phyloP scores from a whole-genome alignment of 2,113 vertebrate genomes.

The Daphoenositta chrysoptera region DNA sequence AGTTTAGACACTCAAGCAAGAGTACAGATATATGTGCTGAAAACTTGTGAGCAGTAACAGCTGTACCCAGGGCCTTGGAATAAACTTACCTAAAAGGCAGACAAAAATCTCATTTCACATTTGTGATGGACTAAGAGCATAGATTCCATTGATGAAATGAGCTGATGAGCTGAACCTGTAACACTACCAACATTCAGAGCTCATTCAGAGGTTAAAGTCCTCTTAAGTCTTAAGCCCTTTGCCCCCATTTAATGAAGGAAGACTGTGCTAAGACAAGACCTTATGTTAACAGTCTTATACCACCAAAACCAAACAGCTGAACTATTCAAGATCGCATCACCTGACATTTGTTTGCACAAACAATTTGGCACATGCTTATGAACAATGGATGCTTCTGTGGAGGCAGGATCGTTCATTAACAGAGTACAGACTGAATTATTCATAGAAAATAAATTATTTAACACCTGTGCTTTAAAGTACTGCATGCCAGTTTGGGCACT shows the following conservation, averaged over 20 bases:
- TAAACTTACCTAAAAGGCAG: background rate
- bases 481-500: background rate
- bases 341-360: slow-evolving; percentile 9
- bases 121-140: background rate
- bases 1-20: background rate
- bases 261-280: background rate
- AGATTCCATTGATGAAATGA: background rate
- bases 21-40: background rate
- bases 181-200: background rate
- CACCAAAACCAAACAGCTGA: background rate
- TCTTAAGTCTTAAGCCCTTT: background rate
- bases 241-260: background rate
- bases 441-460: slow-evolving; percentile 56
- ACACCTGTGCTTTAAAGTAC: background rate
- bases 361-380: background rate
- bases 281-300: background rate
- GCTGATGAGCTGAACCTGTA: background rate
- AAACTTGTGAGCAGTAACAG: background rate
- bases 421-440: slow-evolving; percentile 20
- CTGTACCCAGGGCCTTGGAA: background rate
- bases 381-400: background rate
- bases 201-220: background rate
- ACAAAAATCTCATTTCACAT: background rate
- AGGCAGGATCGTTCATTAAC: slow-evolving; percentile 20
- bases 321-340: background rate